These are phyloP conservation scores for Oncorhynchus keta DNA, from an alignment of 2,113 vertebrate genomes.

Conservation along the genomic window DNA sequence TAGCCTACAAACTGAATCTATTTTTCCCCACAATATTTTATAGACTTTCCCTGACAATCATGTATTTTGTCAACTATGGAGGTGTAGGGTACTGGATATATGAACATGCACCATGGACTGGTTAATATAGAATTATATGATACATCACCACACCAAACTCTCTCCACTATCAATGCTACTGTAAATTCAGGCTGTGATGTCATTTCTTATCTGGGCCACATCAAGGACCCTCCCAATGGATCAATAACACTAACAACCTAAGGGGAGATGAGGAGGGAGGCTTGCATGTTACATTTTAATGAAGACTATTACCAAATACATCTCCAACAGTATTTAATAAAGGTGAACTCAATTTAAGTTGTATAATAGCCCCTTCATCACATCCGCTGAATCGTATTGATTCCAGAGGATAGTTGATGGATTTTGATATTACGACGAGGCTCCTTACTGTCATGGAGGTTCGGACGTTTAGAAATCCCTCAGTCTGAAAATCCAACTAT, in stretches of 20 bases:
- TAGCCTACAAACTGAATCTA: not conserved
- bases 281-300: conserved; percentile 75
- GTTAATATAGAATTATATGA: conserved; percentile 55
- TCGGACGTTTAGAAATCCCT: conserved; percentile 61
- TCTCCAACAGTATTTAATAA: conserved; percentile 78
- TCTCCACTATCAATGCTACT: conserved; percentile 43
- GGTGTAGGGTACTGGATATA: conserved; percentile 79
- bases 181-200: conserved; percentile 32
- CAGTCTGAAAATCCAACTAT: conserved; percentile 55
- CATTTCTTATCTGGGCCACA: conserved; percentile 55
- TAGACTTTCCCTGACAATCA: conserved; percentile 69
- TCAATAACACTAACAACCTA: conserved; percentile 82
- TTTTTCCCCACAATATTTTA: conserved; percentile 28
- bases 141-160: conserved; percentile 10
- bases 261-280: conserved; percentile 13
- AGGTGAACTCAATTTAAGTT: conserved; percentile 86
- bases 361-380: conserved; percentile 89
- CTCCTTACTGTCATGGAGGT: conserved; percentile 47
- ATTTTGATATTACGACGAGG: conserved; percentile 58
- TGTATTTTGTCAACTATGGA: conserved; percentile 77
- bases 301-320: conserved; percentile 59
- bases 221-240: conserved; percentile 72
- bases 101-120: conserved; percentile 77
- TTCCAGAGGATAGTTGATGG: conserved; percentile 76
- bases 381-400: conserved; percentile 84